These are phyloP conservation scores for Taenioides sp. DNA, from an alignment of 2,797 vertebrate species.

Conservation along the genomic window DNA sequence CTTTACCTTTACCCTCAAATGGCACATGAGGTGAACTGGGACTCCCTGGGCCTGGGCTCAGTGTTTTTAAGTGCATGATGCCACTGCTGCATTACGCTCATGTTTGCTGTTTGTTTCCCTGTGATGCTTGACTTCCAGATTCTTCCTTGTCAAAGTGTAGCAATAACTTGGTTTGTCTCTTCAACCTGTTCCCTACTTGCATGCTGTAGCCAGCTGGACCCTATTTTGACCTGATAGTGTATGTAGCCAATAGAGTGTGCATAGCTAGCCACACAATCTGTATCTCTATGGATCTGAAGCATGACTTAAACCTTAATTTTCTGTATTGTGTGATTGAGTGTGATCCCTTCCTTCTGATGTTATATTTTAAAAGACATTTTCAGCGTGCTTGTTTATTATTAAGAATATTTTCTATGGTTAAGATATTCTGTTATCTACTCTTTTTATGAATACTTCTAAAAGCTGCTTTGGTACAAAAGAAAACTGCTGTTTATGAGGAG, in stretches of 20 bases:
- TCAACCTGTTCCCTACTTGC: constrained; percentile 53
- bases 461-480: constrained; percentile 48
- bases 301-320: constrained; percentile 65
- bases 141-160: constrained; percentile 77
- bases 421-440: constrained; percentile 54
- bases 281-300: constrained; percentile 66
- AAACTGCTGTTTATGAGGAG: constrained; percentile 44
- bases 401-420: constrained; percentile 60
- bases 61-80: constrained; percentile 64
- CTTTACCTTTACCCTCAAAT: constrained; percentile 27
- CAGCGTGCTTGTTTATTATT: constrained; percentile 50
- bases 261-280: constrained; percentile 56
- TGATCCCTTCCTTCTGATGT: constrained; percentile 39
- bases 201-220: constrained; percentile 68
- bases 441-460: constrained; percentile 56
- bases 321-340: constrained; percentile 58
- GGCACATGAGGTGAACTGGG: constrained; percentile 40
- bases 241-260: constrained; percentile 51
- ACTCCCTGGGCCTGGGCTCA: constrained; percentile 35
- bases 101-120: constrained; percentile 61
- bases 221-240: constrained; percentile 62
- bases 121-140: constrained; percentile 73
- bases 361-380: constrained; percentile 40
- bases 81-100: constrained; percentile 61
- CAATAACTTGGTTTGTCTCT: constrained; percentile 69